Conservation (phyloP, 2,797 vertebrate genomes). For the Acrossocheilus wenchowensis region DNA sequence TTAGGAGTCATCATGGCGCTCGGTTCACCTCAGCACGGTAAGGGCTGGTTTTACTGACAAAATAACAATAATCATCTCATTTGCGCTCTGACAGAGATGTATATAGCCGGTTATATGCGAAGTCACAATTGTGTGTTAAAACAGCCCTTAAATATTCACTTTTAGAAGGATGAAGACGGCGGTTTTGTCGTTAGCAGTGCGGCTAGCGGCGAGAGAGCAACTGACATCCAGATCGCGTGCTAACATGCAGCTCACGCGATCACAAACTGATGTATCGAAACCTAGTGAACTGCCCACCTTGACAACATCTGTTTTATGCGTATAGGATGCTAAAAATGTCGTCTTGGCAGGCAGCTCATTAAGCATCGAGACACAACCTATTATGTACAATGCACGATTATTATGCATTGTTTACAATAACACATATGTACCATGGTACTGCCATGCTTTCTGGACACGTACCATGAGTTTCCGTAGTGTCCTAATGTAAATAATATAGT, state of each 20-base stretch:
- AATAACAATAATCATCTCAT: neutral
- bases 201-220: constrained; percentile 27
- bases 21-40: constrained; percentile 74
- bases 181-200: constrained; percentile 20
- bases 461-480: neutral
- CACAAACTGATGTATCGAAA: neutral
- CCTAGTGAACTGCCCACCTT: neutral
- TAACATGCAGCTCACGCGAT: neutral
- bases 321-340: neutral
- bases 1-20: constrained; percentile 84
- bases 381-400: neutral
- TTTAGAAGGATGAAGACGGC: neutral
- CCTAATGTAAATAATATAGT: neutral
- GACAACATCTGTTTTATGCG: neutral
- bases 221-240: constrained; percentile 18
- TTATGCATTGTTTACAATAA: neutral
- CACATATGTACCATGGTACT: neutral
- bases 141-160: neutral
- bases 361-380: neutral
- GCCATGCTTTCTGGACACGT: neutral
- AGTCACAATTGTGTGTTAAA: neutral
- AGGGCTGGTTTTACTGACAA: constrained; percentile 41
- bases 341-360: neutral
- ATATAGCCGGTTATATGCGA: constrained; percentile 34
- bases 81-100: neutral